Evolutionary conservation across 2,888 invertebrate species (phyloP), one percentile per base, ranked within the genome.

Genomic region (Pediacus dermestoides): DNA sequence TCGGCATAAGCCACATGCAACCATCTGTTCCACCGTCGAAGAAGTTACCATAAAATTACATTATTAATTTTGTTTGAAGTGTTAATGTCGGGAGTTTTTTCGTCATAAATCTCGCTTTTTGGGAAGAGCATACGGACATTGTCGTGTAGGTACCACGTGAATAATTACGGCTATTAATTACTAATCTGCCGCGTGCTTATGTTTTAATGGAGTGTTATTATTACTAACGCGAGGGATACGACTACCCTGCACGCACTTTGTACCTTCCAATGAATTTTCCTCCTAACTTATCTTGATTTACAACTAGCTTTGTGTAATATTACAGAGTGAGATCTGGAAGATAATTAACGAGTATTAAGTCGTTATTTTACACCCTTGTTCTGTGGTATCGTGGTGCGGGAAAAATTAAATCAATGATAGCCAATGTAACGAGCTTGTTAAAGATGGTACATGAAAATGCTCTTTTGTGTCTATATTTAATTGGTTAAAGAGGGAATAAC

Each of bases 91-190:
- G n/a, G n/a, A n/a, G n/a, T n/a, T n/a, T n/a, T n/a, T n/a, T n/a
- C n/a, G n/a, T n/a, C n/a, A n/a, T n/a, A n/a, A n/a, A n/a, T n/a
- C n/a, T n/a, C n/a, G n/a, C n/a, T n/a, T n/a, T n/a, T n/a, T n/a
- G n/a, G n/a, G n/a, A n/a, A n/a, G 23, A 6, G 23, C 10, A n/a
- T 23, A 23, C 23, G 10, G 8, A 3, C 23, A 23, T 23, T n/a
- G n/a, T n/a, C n/a, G n/a, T n/a, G n/a, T n/a, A n/a, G n/a, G n/a
- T n/a, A n/a, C n/a, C n/a, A n/a, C n/a, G n/a, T n/a, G n/a, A n/a
- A n/a, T n/a, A n/a, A n/a, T n/a, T n/a, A n/a, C n/a, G n/a, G n/a
- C 52, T 54, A 58, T 59, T 58, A 60, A 58, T 61, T 61, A 60
- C 59, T 58, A 57, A 61, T 58, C 58, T 57, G 52, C 52, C 52